Percentiles rank a stretch among this genome's conserved stretches.
Conservation (phyloP, 2,797 vertebrate species). For the Heterohyrax brucei region DNA sequence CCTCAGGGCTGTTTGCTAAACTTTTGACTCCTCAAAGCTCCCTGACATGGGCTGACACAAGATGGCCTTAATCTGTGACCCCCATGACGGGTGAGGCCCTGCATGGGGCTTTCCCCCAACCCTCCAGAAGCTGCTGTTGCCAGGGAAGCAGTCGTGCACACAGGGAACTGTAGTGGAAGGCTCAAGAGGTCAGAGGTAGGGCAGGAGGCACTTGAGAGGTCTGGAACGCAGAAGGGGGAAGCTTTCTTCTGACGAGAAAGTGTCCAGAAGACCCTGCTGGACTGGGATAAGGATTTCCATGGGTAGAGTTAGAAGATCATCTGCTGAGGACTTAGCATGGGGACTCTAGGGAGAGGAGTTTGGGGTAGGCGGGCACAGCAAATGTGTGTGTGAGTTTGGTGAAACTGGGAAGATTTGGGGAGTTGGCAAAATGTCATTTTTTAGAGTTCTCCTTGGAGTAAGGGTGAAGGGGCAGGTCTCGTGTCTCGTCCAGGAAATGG, state of each 20-base stretch:
- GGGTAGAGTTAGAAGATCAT: not conserved
- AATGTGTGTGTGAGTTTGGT: not conserved
- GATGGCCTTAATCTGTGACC: not conserved
- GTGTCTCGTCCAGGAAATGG: conserved; percentile 51
- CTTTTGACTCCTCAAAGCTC: not conserved
- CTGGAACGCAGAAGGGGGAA: not conserved
- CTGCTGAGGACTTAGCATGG: not conserved
- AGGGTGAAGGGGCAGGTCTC: not conserved
- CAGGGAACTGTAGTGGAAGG: too few relatives aligned
- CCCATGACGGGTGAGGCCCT: too few relatives aligned
- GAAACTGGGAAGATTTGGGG: not conserved
- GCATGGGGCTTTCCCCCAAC: not conserved
- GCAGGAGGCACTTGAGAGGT: not conserved
- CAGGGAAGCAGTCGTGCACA: not conserved
- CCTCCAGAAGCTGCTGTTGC: too few relatives aligned
- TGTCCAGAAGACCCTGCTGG: not conserved
- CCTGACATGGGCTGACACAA: not conserved
- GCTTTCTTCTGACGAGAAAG: not conserved
- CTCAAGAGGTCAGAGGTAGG: not conserved
- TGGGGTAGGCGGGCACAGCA: too few relatives aligned
- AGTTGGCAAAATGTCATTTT: not conserved
- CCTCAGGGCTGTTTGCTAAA: not conserved
- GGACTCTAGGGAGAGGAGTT: not conserved
- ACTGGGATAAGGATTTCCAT: not conserved
- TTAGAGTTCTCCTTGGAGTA: not conserved